A percentile compares a stretch with the other conserved stretches of the same genome.
Evolutionary conservation across 1,140 invertebrate species (phyloP).

Genomic region (Homalodisca vitripennis): DNA sequence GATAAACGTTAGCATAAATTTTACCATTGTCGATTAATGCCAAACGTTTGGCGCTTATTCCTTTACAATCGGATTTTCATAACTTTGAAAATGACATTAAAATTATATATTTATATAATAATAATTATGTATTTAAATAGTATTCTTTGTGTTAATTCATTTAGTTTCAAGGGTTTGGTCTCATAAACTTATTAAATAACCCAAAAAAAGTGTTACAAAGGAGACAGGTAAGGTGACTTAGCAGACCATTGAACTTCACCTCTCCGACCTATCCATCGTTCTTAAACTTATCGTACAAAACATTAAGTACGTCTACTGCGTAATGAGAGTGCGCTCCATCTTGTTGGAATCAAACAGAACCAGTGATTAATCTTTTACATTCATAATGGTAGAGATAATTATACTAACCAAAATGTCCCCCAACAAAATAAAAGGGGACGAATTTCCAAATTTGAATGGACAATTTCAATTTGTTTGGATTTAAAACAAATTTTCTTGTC

Average conservation of each 20-base stretch:
- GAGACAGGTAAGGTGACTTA: conserved; percentile 48
- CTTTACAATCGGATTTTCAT: too few relatives aligned
- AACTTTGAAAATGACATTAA: too few relatives aligned
- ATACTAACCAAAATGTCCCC: conserved; percentile 38
- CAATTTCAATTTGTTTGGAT: too few relatives aligned
- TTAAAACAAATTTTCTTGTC: too few relatives aligned
- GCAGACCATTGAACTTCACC: conserved; percentile 48
- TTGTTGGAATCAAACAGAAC: conserved; percentile 42
- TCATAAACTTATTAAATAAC: conserved; percentile 29
- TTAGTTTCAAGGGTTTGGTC: background rate
- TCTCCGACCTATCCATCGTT: conserved; percentile 47
- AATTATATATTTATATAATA: too few relatives aligned
- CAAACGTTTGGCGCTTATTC: too few relatives aligned
- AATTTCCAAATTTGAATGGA: too few relatives aligned
- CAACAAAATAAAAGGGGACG: too few relatives aligned
- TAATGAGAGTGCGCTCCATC: conserved; percentile 48
- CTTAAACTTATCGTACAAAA: conserved; percentile 44
- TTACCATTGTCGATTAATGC: too few relatives aligned
- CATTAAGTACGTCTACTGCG: conserved; percentile 40
- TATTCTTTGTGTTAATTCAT: conserved; percentile 19
- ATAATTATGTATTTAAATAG: too few relatives aligned
- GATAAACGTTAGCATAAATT: too few relatives aligned
- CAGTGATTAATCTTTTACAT: background rate
- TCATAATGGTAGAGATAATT: conserved; percentile 30
- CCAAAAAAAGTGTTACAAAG: conserved; percentile 49